phyloP scores from a whole-genome alignment of 2,797 vertebrate genomes.

The Notoglanidium macrostoma region DNA sequence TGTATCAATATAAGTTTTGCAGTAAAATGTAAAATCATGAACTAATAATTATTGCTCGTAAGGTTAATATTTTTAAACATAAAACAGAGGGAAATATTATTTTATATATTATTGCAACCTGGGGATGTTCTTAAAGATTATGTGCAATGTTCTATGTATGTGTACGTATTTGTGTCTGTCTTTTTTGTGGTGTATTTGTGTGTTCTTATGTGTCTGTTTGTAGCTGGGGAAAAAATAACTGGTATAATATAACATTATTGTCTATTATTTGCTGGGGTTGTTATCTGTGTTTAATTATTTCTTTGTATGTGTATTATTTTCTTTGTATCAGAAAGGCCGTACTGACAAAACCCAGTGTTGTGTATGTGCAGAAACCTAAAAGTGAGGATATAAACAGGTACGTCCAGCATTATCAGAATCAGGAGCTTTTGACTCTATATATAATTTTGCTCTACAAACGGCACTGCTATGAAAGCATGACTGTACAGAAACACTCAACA shows the following conservation, averaged over 20 bases:
- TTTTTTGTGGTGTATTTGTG: conserved; percentile 9
- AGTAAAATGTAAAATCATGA: not conserved
- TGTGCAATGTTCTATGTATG: not conserved
- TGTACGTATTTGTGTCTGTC: conserved; percentile 5
- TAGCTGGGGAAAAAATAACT: not conserved
- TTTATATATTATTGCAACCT: not conserved
- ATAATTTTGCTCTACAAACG: not conserved
- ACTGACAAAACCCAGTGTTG: not conserved
- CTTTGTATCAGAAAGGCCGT: conserved; percentile 27
- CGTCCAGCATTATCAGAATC: conserved; percentile 2
- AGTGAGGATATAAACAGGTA: conserved; percentile 21
- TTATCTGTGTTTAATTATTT: not conserved
- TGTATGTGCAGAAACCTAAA: conserved; percentile 13
- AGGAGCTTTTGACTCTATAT: not conserved
- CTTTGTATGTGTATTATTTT: conserved; percentile 7
- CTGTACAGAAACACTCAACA: not conserved
- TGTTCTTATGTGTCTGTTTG: not conserved
- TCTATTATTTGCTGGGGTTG: not conserved
- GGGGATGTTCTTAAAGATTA: not conserved
- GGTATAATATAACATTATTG: not conserved
- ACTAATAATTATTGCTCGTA: not conserved
- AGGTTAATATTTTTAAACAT: not conserved
- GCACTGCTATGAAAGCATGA: not conserved
- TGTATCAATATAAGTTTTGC: not conserved
- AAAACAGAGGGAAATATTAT: not conserved